Base-by-base conservation (phyloP, 2,888 invertebrate species). In the Tinea semifulvella region DNA sequence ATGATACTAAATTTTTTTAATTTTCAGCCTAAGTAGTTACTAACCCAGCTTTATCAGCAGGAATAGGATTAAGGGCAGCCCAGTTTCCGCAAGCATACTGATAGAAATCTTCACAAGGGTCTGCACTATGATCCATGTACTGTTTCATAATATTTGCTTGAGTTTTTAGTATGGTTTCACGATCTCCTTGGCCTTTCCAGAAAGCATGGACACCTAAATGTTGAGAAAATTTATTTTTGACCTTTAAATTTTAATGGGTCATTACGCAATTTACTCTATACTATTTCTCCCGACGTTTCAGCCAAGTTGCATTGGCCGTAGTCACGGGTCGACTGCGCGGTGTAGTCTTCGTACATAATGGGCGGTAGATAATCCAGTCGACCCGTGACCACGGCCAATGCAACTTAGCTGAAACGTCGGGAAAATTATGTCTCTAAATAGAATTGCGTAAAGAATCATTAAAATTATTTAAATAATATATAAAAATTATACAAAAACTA, bases 61-160 rank as follows among this genome's bases (percentile, higher is more conserved):
- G 96, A 57, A 96, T 92, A 0, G 92, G 91, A 68, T 95, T 92
- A 31, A 88, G 80, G 43, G 86, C 85, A 22, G 89, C 86, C 94
- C 94, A 95, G 56, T 92, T 92, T 1, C 94, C 94, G 62, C 90
- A 94, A 1, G 94, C 90, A 56, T 88, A 94, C 56, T 90, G 88
- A 61, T 92, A 94, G 62, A 94, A 94, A 61, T 94, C 92, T 3
- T 86, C 80, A 60, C 94, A 94, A 0, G 94, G 93, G 60, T 92
- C 86, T 0, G 84, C 84, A 18, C 74, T 77, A 1, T 65, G 68
- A 55, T 94, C 90, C 90, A 94, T 92, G 55, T 89, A 90, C 46
- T 85, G 86, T 51, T 80, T 79, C 92, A 92, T 92, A 49, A 89
- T 86, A 47, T 79, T 81, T 1, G 88, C 86, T 72, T 89, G 89